Percentiles rank a stretch among this genome's conserved stretches.
phyloP scores from a whole-genome alignment of 2,888 invertebrate genomes.

The Tenthredo notha region DNA sequence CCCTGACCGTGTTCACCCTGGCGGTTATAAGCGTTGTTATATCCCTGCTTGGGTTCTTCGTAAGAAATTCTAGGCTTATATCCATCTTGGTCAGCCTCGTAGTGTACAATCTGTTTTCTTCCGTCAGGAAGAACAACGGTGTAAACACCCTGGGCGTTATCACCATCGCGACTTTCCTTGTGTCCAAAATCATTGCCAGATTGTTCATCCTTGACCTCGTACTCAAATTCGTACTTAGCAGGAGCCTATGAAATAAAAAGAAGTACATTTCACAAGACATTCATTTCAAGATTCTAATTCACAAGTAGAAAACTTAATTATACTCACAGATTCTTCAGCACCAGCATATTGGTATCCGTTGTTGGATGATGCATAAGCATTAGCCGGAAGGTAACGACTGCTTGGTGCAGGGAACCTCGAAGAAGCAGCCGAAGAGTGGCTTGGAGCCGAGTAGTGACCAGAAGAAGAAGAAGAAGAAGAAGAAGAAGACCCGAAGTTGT shows the following conservation, averaged over 20 bases:
- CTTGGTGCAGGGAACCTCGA: conserved; percentile 41
- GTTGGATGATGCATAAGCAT: conserved; percentile 12
- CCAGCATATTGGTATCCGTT: conserved; percentile 37
- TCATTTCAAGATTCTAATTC: not conserved
- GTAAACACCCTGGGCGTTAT: conserved; percentile 76
- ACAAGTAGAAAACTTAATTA: not conserved
- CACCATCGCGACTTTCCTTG: conserved; percentile 76
- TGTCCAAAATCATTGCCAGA: conserved; percentile 76
- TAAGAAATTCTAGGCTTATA: conserved; percentile 85
- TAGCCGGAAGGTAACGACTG: conserved; percentile 36
- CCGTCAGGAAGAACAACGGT: conserved; percentile 76
- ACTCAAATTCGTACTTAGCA: conserved; percentile 75
- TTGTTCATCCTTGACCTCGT: conserved; percentile 74
- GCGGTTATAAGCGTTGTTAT: conserved; percentile 48
- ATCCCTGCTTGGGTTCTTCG: conserved; percentile 78
- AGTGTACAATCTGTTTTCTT: conserved; percentile 82
- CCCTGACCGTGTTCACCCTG: conserved; percentile 44
- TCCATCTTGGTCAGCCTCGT: conserved; percentile 85
- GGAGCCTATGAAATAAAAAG: conserved; percentile 65
- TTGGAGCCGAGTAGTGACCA: conserved; percentile 19
- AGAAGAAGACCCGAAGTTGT: conserved; percentile 13
- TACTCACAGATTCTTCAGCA: conserved; percentile 52
- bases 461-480: conserved; percentile 23
- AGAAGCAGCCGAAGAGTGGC: conserved; percentile 30
- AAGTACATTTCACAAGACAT: not conserved